These are phyloP conservation scores for Bufo gargarizans DNA, from an alignment of 2,113 vertebrate genomes.

Conservation along the genomic window DNA sequence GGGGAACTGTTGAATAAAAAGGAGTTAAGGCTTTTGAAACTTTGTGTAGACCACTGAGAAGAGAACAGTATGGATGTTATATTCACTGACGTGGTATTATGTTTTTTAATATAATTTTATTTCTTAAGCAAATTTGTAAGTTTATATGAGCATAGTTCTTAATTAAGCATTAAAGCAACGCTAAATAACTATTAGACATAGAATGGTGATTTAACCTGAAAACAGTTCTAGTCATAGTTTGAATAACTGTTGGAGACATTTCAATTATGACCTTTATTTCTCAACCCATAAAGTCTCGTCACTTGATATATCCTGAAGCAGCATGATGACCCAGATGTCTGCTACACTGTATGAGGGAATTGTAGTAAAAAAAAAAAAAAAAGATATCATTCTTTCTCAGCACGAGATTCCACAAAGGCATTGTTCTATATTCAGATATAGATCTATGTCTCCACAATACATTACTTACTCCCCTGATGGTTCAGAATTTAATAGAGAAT, in stretches of 20 bases:
- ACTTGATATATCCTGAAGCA: slow-evolving; percentile 17
- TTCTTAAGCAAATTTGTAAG: too few relatives aligned
- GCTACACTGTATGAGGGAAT: neutral
- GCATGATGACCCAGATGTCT: slow-evolving; percentile 43
- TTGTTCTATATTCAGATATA: slow-evolving; percentile 52
- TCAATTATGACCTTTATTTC: slow-evolving; percentile 20
- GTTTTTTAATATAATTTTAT: too few relatives aligned
- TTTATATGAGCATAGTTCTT: neutral
- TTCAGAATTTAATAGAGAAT: slow-evolving; percentile 44
- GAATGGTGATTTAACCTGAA: neutral
- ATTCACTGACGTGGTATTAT: too few relatives aligned
- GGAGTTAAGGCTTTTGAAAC: too few relatives aligned
- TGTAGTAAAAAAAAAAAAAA: neutral
- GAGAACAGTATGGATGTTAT: too few relatives aligned
- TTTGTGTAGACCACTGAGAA: too few relatives aligned
- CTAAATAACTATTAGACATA: neutral
- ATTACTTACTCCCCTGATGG: slow-evolving; percentile 43
- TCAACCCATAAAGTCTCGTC: neutral
- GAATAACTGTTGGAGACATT: slow-evolving; percentile 9
- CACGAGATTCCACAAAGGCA: slow-evolving; percentile 27
- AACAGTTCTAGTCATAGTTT: neutral
- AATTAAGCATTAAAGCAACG: neutral
- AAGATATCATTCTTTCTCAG: slow-evolving; percentile 21
- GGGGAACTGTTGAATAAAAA: too few relatives aligned
- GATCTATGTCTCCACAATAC: slow-evolving; percentile 42